Conservation (phyloP, 2,888 invertebrate genomes). For the Neelides folsomi region DNA sequence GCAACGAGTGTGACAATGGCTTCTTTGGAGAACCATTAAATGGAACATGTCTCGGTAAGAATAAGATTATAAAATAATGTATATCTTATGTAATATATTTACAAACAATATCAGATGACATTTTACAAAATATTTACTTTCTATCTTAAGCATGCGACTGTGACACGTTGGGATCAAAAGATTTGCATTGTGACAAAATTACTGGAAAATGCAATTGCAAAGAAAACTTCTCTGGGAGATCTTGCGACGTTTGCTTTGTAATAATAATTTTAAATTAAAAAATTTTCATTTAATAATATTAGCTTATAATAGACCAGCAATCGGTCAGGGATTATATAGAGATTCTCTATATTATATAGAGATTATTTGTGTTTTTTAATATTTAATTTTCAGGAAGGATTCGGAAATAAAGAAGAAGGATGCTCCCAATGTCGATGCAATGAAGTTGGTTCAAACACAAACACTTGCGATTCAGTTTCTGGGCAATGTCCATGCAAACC, state of each 20-base stretch:
- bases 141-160: slow-evolving; percentile 72
- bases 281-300: neutral
- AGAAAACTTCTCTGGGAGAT: slow-evolving; percentile 55
- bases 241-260: slow-evolving; percentile 64
- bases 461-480: slow-evolving; percentile 54
- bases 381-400: slow-evolving; percentile 15
- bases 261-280: slow-evolving; percentile 13
- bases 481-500: slow-evolving; percentile 67
- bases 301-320: neutral
- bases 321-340: neutral
- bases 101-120: slow-evolving; percentile 2
- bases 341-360: neutral
- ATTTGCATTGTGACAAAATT: slow-evolving; percentile 57
- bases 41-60: slow-evolving; percentile 40
- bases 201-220: slow-evolving; percentile 66
- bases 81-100: neutral
- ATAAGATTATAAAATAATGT: slow-evolving; percentile 10
- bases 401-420: slow-evolving; percentile 47
- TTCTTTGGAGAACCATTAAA: slow-evolving; percentile 44
- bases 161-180: slow-evolving; percentile 54
- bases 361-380: neutral
- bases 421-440: slow-evolving; percentile 72
- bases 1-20: slow-evolving; percentile 41
- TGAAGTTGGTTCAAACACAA: slow-evolving; percentile 40
- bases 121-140: too few species aligned